These are phyloP conservation scores for Drosophila macrothrix DNA, from an alignment of 2,888 invertebrate species.

Conservation along the genomic window DNA sequence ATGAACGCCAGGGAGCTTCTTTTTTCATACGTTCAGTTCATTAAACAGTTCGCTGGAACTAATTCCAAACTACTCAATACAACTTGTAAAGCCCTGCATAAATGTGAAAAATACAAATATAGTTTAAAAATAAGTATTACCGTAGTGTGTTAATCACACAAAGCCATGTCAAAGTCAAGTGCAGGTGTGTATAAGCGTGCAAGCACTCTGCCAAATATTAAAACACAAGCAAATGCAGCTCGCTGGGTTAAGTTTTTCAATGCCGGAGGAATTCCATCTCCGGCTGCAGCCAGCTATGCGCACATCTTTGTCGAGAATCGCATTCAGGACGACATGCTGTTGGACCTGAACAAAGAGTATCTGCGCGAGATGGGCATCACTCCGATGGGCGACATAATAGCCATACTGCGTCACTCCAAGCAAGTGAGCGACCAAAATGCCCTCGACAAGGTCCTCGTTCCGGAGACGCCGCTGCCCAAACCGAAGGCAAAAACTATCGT, in stretches of 20 bases:
- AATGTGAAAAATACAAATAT: conserved; percentile 46
- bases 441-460: conserved; percentile 87
- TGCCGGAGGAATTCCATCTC: conserved; percentile 92
- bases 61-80: conserved; percentile 9
- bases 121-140: conserved; percentile 9
- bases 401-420: conserved; percentile 89
- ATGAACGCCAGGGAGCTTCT: background rate
- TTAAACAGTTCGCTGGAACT: conserved; percentile 14
- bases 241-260: conserved; percentile 94
- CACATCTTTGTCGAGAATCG: conserved; percentile 94
- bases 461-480: conserved; percentile 85
- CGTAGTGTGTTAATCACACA: conserved; percentile 6
- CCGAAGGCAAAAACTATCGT: conserved; percentile 7
- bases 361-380: conserved; percentile 95
- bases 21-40: background rate
- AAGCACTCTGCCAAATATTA: conserved; percentile 3
- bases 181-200: conserved; percentile 64
- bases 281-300: conserved; percentile 92
- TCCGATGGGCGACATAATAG: conserved; percentile 90
- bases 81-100: conserved; percentile 16
- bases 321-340: conserved; percentile 93
- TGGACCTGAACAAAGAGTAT: conserved; percentile 94
- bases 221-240: conserved; percentile 59
- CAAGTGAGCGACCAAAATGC: conserved; percentile 87
- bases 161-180: conserved; percentile 73